Percentiles rank a stretch among this genome's conserved stretches.
phyloP scores from a whole-genome alignment of 2,888 invertebrate species.

The Cetonia aurata region DNA sequence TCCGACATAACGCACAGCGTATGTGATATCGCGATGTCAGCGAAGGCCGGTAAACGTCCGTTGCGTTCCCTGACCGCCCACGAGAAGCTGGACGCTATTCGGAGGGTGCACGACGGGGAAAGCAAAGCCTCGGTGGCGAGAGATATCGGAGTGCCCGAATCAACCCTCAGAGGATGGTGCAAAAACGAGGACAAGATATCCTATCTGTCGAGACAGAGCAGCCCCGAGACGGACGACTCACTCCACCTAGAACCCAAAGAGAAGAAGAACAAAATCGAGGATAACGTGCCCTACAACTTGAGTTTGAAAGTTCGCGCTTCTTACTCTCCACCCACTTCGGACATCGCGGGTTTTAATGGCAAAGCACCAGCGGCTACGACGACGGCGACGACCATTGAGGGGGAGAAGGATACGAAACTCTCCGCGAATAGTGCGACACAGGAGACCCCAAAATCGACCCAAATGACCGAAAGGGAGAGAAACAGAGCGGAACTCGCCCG shows the following conservation, averaged over 20 bases:
- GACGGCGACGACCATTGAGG: conserved; percentile 43
- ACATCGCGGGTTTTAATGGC: conserved; percentile 32
- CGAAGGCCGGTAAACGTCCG: conserved; percentile 68
- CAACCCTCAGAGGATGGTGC: conserved; percentile 89
- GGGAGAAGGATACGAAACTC: conserved; percentile 49
- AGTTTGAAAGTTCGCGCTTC: conserved; percentile 54
- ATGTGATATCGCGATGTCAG: conserved; percentile 68
- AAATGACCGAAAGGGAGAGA: conserved; percentile 59
- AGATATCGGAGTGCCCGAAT: conserved; percentile 88
- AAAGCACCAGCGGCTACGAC: conserved; percentile 33
- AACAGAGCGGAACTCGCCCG: conserved; percentile 68
- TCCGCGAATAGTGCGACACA: conserved; percentile 48
- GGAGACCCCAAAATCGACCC: conserved; percentile 38
- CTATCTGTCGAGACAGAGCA: conserved; percentile 78
- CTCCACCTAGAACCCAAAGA: conserved; percentile 64
- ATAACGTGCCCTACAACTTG: conserved; percentile 60
- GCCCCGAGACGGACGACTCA: conserved; percentile 77
- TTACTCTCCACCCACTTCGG: conserved; percentile 47
- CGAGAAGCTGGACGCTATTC: conserved; percentile 86
- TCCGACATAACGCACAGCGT: conserved; percentile 25
- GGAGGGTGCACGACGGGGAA: conserved; percentile 86
- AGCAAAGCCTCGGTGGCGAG: conserved; percentile 88
- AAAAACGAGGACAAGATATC: conserved; percentile 85
- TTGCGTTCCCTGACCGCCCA: conserved; percentile 69
- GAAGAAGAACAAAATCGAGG: conserved; percentile 56